Evolutionary conservation across 2,797 vertebrate species (phyloP).

Genomic region (Ceryle rudis): DNA sequence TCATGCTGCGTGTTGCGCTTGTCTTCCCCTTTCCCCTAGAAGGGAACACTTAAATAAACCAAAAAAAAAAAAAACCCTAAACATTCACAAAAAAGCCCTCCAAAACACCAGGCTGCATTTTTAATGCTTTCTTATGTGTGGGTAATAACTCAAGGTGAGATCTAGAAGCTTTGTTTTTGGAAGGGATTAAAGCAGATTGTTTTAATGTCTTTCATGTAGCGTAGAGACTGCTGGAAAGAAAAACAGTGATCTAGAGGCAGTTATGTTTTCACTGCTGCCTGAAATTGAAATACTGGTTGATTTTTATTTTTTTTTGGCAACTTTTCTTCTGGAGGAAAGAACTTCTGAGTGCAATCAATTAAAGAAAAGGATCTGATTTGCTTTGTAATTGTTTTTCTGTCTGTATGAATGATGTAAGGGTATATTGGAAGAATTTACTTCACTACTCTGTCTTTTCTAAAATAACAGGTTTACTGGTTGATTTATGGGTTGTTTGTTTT

Average conservation of each 20-base stretch:
- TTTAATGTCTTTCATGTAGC: neutral
- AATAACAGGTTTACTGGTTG: constrained; percentile 67
- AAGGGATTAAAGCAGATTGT: neutral
- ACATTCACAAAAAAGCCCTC: neutral
- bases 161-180: neutral
- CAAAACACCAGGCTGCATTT: neutral
- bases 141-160: neutral
- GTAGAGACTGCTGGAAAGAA: neutral
- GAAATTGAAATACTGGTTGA: constrained; percentile 20
- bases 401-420: constrained; percentile 70
- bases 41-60: neutral
- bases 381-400: constrained; percentile 76
- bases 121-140: neutral
- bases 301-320: neutral
- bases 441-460: constrained; percentile 61
- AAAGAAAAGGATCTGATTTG: constrained; percentile 71
- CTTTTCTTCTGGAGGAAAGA: constrained; percentile 37
- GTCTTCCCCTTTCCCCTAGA: neutral
- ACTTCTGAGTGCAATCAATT: constrained; percentile 71
- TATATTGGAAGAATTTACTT: constrained; percentile 67
- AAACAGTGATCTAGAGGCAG: neutral
- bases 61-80: neutral
- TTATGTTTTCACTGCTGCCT: neutral
- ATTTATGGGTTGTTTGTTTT: constrained; percentile 75
- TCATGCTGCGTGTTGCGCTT: fast-evolving